Conservation (phyloP, 2,113 vertebrate species). For the Ctenodactylus gundi region DNA sequence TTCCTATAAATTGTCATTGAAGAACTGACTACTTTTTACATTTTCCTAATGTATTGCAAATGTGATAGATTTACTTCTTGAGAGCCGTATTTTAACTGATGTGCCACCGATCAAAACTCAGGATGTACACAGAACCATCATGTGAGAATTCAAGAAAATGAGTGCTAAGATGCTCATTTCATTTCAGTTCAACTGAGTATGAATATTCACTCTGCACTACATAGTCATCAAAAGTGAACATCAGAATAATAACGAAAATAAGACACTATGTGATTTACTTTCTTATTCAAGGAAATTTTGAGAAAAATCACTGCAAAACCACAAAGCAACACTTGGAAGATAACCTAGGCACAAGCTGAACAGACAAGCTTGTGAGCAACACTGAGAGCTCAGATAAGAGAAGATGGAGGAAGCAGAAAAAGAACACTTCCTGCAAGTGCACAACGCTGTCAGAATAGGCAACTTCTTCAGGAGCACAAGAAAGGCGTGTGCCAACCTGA, state of each 20-base stretch:
- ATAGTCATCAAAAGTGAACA: not conserved
- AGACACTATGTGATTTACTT: not conserved
- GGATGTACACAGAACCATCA: not conserved
- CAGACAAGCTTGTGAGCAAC: not conserved
- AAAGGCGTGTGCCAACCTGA: too few relatives aligned
- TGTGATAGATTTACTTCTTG: not conserved
- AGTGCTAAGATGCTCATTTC: not conserved
- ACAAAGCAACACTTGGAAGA: not conserved
- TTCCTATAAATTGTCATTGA: not conserved
- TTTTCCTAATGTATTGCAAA: not conserved
- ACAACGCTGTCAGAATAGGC: not conserved
- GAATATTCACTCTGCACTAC: not conserved
- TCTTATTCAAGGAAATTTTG: not conserved
- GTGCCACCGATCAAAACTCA: not conserved
- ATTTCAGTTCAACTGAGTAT: not conserved
- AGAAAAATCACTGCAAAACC: not conserved
- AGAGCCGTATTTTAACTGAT: not conserved
- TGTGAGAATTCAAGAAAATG: not conserved
- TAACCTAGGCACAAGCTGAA: not conserved
- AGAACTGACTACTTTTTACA: not conserved
- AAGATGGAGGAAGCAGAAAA: not conserved
- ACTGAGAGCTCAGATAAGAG: too few relatives aligned
- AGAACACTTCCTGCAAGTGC: fast-evolving
- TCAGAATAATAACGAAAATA: not conserved
- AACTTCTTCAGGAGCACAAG: not conserved